Base-by-base conservation (phyloP, 2,113 vertebrate species). In the Pteruthius melanotis region DNA sequence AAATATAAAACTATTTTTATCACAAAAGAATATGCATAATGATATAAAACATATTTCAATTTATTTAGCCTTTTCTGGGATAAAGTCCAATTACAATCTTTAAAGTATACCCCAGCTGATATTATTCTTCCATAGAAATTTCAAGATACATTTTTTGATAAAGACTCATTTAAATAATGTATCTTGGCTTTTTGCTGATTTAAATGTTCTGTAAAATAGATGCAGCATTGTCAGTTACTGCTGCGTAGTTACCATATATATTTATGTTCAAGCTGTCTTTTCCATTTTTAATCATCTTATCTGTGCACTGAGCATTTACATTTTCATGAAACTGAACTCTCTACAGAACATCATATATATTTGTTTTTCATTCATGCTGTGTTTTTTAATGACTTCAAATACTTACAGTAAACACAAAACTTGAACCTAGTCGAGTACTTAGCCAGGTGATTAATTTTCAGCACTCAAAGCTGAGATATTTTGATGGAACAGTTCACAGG, bases 51-150 rank as follows among this genome's bases (percentile, higher is more conserved):
- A 95, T 95, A 96, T 95, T 97, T 96, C 79, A 97, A 95, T 97
- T 97, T 97, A 95, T 97, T 97, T 98, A 97, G 81, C 45, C 83
- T 94, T 97, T 97, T 96, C 94, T 97, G 53, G 93, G 82, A 94
- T 96, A 94, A 97, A 96, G 92, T 97, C 96, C 96, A 97, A 97
- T 97, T 97, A 95, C 59, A 91, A 39, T 70, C 88, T 96, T 96
- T 97, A 97, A 97, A 97, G 86, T 95, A 94, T 94, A 90, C 60
- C 78, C 83, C 89, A 76, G 93, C 74, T 97, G 93, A 93, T 95
- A 85, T 53, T 91, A 94, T 68, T 93, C 40, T 92, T 96, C 42
- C 14, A 75, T 14, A 82, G 83, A 97, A 96, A 37, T 96, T 98
- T 94, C 49, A 95, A 94, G 81, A 93, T 95, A 86, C 2, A 4